Percentiles rank a stretch among this genome's conserved stretches.
Conservation (phyloP, 2,888 invertebrate genomes). For the Tetanocera ferruginea region DNA sequence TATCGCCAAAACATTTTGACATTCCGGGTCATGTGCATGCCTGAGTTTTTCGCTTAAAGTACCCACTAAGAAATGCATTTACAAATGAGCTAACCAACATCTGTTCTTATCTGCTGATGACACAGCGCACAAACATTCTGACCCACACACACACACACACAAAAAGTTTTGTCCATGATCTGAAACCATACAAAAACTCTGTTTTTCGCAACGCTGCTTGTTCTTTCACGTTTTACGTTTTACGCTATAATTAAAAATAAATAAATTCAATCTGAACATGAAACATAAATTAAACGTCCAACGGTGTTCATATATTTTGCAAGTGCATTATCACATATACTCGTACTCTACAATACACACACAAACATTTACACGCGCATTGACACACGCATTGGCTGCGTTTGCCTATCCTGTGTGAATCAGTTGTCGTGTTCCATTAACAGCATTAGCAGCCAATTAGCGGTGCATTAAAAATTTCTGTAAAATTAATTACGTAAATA, state of each 20-base stretch:
- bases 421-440: constrained; percentile 36
- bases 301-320: not conserved
- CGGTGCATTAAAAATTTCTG: constrained; percentile 42
- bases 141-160: not conserved
- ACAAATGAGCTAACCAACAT: too few species aligned
- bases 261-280: constrained; percentile 40
- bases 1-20: not conserved
- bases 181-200: not conserved
- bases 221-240: not conserved
- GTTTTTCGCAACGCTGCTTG: not conserved
- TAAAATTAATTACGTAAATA: constrained; percentile 42
- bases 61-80: not conserved
- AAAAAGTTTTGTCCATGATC: not conserved
- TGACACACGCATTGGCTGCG: not conserved
- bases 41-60: not conserved
- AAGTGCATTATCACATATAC: constrained; percentile 22
- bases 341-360: not conserved
- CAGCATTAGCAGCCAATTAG: constrained; percentile 43
- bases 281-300: constrained; percentile 39
- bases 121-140: not conserved
- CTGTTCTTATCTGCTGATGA: not conserved
- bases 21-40: not conserved
- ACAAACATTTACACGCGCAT: not conserved
- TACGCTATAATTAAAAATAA: constrained; percentile 43
- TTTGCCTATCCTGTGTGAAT: not conserved